These are phyloP conservation scores for Cydia strobilella DNA, from an alignment of 1,140 invertebrate species.

Conservation along the genomic window DNA sequence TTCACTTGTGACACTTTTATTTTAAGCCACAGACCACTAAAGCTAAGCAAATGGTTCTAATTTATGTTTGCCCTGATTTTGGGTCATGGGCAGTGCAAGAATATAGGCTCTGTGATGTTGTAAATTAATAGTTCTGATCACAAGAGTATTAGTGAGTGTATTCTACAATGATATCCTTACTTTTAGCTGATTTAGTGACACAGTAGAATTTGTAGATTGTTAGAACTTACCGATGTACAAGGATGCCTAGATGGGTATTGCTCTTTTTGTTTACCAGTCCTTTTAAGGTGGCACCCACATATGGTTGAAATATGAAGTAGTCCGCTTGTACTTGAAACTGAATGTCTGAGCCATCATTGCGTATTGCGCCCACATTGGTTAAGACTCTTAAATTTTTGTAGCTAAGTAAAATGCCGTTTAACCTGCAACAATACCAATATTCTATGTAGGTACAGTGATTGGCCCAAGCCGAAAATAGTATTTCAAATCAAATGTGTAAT, in stretches of 20 bases:
- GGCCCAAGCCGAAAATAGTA: background rate
- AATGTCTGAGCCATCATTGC: constrained; percentile 81
- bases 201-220: background rate
- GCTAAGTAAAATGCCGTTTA: constrained; percentile 83
- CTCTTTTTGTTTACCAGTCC: constrained; percentile 84
- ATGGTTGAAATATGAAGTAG: constrained; percentile 83
- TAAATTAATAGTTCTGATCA: background rate
- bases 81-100: too few relatives aligned
- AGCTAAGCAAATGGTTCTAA: too few relatives aligned
- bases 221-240: constrained; percentile 81
- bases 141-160: background rate
- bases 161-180: background rate
- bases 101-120: too few relatives aligned
- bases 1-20: too few relatives aligned
- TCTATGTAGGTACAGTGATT: background rate
- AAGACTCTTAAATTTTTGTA: constrained; percentile 83
- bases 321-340: constrained; percentile 83
- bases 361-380: constrained; percentile 77
- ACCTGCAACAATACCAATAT: constrained; percentile 54
- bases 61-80: too few relatives aligned
- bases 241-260: constrained; percentile 82
- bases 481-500: constrained; percentile 28
- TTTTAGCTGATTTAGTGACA: background rate
- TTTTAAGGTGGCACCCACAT: constrained; percentile 72
- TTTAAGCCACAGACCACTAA: too few relatives aligned